Evolutionary conservation across 2,797 vertebrate species (phyloP).

Genomic region (Pangasius djambal): DNA sequence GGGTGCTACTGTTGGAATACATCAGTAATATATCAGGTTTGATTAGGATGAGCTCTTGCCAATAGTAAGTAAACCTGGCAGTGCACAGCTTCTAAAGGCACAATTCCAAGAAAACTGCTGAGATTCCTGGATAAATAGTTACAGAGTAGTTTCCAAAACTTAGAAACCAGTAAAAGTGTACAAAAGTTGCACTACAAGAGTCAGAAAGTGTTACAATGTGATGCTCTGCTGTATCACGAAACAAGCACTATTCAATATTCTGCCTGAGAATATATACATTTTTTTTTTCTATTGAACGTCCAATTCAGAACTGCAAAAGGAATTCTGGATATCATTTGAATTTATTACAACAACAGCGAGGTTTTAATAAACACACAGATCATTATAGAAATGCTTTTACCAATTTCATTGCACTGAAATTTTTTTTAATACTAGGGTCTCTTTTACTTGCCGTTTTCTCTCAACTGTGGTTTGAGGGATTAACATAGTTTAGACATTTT

Average conservation of each 20-base stretch:
- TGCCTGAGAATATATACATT: neutral
- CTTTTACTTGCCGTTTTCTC: neutral
- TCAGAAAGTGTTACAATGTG: neutral
- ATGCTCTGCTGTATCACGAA: neutral
- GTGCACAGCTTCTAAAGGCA: constrained; percentile 3
- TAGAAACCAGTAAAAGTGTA: neutral
- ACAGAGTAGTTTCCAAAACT: neutral
- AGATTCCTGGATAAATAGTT: constrained; percentile 7
- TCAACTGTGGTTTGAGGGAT: neutral
- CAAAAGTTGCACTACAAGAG: neutral
- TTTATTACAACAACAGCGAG: neutral
- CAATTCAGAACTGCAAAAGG: neutral
- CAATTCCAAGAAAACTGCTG: constrained; percentile 20
- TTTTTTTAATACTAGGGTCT: neutral
- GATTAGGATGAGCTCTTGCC: constrained; percentile 20
- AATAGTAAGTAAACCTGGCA: constrained; percentile 3
- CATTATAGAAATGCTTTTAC: neutral
- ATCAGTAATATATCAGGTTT: constrained; percentile 22
- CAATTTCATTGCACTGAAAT: neutral
- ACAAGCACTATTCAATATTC: neutral
- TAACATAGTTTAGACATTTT: neutral
- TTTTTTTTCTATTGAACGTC: neutral
- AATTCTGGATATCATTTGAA: neutral
- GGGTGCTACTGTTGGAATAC: neutral
- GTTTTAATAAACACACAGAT: neutral